phyloP scores from a whole-genome alignment of 2,113 vertebrate species.

The Agapornis roseicollis region DNA sequence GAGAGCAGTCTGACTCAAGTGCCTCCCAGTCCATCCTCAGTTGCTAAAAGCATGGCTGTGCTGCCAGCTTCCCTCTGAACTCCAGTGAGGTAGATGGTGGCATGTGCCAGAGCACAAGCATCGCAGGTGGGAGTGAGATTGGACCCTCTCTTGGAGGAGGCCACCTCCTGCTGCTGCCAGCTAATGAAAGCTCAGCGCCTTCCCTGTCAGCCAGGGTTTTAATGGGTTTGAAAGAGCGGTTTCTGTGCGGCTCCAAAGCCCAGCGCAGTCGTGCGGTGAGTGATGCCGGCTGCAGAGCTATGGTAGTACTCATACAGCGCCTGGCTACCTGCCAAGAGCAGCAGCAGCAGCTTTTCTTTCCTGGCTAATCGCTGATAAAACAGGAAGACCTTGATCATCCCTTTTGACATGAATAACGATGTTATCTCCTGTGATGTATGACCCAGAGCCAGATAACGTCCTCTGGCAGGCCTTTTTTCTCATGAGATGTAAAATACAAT shows the following conservation, averaged over 20 bases:
- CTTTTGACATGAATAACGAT: slow-evolving; percentile 77
- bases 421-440: slow-evolving; percentile 76
- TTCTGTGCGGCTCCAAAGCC: background rate
- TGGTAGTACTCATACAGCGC: background rate
- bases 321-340: slow-evolving; percentile 64
- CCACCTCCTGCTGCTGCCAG: background rate
- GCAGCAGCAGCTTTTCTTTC: slow-evolving; percentile 65
- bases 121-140: background rate
- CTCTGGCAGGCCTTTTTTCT: slow-evolving; percentile 71
- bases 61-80: background rate
- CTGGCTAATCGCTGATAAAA: slow-evolving; percentile 75
- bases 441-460: slow-evolving; percentile 73
- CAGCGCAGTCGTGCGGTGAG: background rate
- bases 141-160: background rate
- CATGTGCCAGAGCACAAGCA: accelerated
- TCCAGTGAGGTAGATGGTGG: accelerated
- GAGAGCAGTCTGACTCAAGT: background rate
- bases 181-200: background rate
- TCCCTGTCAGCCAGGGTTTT: accelerated
- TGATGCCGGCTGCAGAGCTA: background rate
- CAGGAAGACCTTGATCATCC: slow-evolving; percentile 77
- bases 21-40: background rate
- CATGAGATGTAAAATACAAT: slow-evolving; percentile 75
- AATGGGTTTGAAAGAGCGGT: background rate
- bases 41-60: background rate